These are phyloP conservation scores for Synchiropus splendidus DNA, from an alignment of 2,113 vertebrate species.

Conservation along the genomic window DNA sequence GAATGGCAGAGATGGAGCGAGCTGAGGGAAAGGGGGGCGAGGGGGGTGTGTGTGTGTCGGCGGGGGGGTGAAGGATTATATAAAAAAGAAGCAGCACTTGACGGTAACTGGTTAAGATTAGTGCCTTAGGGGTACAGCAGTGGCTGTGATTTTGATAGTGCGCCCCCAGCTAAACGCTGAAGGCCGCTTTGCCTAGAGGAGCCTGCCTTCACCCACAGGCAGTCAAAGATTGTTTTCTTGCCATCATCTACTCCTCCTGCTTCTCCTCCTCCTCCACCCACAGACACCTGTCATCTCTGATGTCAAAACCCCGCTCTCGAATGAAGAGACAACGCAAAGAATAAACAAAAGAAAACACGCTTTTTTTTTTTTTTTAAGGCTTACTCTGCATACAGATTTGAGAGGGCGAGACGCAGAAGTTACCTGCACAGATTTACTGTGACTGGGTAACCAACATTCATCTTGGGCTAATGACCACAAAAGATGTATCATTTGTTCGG, in stretches of 20 bases:
- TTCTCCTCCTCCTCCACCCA: conserved; percentile 41
- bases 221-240: conserved; percentile 65
- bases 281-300: conserved; percentile 67
- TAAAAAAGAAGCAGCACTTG: conserved; percentile 64
- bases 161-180: conserved; percentile 70
- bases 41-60: too few relatives aligned
- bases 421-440: conserved; percentile 29
- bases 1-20: conserved; percentile 42
- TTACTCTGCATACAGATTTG: conserved; percentile 57
- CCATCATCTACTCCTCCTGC: conserved; percentile 29
- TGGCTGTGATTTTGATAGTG: conserved; percentile 67
- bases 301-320: conserved; percentile 58
- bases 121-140: conserved; percentile 67
- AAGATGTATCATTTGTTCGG: too few relatives aligned
- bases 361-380: conserved; percentile 32
- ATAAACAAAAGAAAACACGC: conserved; percentile 66
- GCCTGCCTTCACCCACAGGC: conserved; percentile 64
- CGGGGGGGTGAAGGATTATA: conserved; percentile 51
- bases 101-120: conserved; percentile 69
- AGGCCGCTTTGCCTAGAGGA: conserved; percentile 67
- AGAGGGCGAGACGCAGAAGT: too few relatives aligned
- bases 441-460: too few relatives aligned
- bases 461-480: too few relatives aligned
- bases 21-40: conserved; percentile 29
- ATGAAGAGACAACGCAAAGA: conserved; percentile 60